Evolutionary conservation across 1,140 invertebrate genomes (phyloP).

Genomic region (Drosophila eugracilis): DNA sequence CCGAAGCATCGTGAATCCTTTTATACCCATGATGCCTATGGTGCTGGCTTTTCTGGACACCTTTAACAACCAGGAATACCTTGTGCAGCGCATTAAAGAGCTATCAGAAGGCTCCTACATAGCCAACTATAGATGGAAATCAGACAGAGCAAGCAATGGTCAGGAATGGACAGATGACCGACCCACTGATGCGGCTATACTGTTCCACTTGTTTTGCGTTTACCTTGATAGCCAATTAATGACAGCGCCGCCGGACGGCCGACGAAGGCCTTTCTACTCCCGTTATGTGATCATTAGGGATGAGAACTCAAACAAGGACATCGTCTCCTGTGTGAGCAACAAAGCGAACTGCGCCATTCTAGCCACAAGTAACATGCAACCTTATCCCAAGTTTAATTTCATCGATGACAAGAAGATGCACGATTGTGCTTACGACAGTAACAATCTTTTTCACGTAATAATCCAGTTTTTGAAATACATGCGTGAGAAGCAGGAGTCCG

Average conservation of each 20-base stretch:
- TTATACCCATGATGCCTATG: constrained; percentile 87
- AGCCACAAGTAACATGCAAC: constrained; percentile 45
- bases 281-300: constrained; percentile 77
- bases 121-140: constrained; percentile 92
- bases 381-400: constrained; percentile 78
- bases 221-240: constrained; percentile 93
- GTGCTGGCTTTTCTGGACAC: constrained; percentile 92
- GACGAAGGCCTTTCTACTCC: constrained; percentile 89
- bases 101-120: constrained; percentile 91
- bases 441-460: constrained; percentile 92
- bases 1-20: constrained; percentile 85
- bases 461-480: constrained; percentile 92
- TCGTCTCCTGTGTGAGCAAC: constrained; percentile 64
- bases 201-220: constrained; percentile 92
- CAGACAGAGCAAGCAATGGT: constrained; percentile 88
- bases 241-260: constrained; percentile 90
- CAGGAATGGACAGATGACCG: constrained; percentile 92
- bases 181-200: constrained; percentile 92
- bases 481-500: constrained; percentile 90
- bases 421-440: constrained; percentile 88
- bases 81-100: constrained; percentile 91
- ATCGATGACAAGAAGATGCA: constrained; percentile 78
- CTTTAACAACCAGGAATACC: constrained; percentile 92
- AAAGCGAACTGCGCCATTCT: constrained; percentile 79
- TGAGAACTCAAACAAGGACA: constrained; percentile 84